Conservation (phyloP, 1,140 invertebrate genomes). For the Portunus trituberculatus region DNA sequence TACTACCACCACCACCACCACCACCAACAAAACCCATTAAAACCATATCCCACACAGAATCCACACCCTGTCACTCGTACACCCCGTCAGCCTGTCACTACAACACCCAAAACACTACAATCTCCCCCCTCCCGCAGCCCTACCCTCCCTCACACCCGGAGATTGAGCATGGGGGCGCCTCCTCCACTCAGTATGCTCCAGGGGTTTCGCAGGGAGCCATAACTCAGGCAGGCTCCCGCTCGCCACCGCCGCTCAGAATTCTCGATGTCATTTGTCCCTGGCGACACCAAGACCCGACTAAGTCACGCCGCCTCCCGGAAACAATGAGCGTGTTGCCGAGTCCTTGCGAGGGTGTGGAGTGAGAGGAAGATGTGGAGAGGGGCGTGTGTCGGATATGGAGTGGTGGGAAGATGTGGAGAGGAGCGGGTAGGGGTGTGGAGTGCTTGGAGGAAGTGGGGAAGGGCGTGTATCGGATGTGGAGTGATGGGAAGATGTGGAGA, state of each 20-base stretch:
- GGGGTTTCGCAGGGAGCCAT: background rate
- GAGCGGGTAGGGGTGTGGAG: too few relatives aligned
- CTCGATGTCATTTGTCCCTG: conserved; percentile 7
- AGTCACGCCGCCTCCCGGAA: background rate
- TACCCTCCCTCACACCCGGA: background rate
- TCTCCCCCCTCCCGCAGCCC: background rate
- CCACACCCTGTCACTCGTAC: background rate
- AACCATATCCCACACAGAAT: too few relatives aligned
- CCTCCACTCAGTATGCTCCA: background rate
- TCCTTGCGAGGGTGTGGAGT: background rate
- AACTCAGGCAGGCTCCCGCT: background rate
- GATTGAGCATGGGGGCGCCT: background rate
- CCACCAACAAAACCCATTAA: too few relatives aligned
- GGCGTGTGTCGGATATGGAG: background rate
- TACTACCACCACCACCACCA: too few relatives aligned
- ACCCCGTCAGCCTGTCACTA: background rate
- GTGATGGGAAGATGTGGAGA: background rate
- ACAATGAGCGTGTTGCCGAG: background rate
- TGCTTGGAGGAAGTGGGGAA: background rate
- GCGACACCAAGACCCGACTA: background rate
- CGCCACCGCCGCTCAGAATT: background rate
- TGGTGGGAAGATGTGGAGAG: background rate
- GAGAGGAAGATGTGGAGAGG: background rate
- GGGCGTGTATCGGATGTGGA: background rate
- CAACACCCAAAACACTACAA: background rate